A percentile compares a stretch with the other conserved stretches of the same genome.
Conservation (phyloP, 2,113 vertebrate genomes). For the Lasiurus borealis region DNA sequence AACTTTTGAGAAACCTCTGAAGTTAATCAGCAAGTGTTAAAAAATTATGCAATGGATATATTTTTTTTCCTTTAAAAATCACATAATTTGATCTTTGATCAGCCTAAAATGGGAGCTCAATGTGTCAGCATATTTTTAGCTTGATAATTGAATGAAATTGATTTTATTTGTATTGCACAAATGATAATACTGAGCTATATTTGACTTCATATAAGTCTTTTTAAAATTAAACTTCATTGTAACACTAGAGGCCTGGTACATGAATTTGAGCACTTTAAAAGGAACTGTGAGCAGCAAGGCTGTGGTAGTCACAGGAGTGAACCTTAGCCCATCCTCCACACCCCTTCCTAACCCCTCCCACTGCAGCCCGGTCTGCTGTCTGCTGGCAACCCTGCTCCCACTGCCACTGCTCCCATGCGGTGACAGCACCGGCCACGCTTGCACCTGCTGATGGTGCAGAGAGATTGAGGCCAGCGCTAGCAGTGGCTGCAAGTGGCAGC, state of each 20-base stretch:
- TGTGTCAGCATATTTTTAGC: background rate
- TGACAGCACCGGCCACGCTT: too few relatives aligned
- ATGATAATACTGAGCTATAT: background rate
- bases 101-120: background rate
- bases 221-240: background rate
- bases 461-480: too few relatives aligned
- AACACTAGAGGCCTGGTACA: background rate
- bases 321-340: too few relatives aligned
- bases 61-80: background rate
- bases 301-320: too few relatives aligned
- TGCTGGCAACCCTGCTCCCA: too few relatives aligned
- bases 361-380: too few relatives aligned
- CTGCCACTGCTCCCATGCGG: too few relatives aligned
- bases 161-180: slow-evolving; percentile 4
- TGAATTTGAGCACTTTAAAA: too few relatives aligned
- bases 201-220: slow-evolving; percentile 11
- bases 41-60: background rate
- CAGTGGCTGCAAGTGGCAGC: too few relatives aligned
- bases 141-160: background rate
- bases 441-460: too few relatives aligned
- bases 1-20: background rate
- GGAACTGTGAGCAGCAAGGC: too few relatives aligned
- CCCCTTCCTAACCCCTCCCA: too few relatives aligned
- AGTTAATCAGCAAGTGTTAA: background rate
- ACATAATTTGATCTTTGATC: background rate